Percentiles rank a stretch among this genome's conserved stretches.
phyloP scores from a whole-genome alignment of 1,140 invertebrate genomes.

The Pseudomyrmex gracilis region DNA sequence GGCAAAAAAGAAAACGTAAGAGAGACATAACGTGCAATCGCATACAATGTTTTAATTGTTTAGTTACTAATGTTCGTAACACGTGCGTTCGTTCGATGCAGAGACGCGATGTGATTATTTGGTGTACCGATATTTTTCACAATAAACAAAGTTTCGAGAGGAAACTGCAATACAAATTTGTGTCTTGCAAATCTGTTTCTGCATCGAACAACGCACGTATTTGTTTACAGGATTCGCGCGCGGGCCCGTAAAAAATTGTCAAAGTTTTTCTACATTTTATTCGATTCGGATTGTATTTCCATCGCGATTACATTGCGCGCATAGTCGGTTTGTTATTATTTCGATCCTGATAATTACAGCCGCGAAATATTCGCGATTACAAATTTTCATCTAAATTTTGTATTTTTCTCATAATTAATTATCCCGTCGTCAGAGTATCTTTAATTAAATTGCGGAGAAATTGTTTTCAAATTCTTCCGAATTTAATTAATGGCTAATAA shows the following conservation, averaged over 20 bases:
- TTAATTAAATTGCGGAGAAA: background rate
- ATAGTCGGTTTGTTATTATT: background rate
- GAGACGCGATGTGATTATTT: conserved; percentile 4
- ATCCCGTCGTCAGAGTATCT: background rate
- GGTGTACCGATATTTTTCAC: background rate
- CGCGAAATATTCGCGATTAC: background rate
- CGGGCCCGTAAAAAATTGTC: conserved; percentile 31
- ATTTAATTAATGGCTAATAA: conserved; percentile 3
- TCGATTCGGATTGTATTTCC: background rate
- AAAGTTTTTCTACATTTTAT: conserved; percentile 42
- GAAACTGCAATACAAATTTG: background rate
- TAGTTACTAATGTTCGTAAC: conserved; percentile 17
- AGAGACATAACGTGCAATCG: conserved; percentile 47
- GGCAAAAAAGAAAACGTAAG: background rate
- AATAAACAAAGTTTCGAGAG: background rate
- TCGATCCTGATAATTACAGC: background rate
- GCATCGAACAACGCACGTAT: conserved; percentile 61
- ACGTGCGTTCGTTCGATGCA: conserved; percentile 36
- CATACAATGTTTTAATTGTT: conserved; percentile 28
- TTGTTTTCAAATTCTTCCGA: background rate
- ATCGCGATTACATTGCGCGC: background rate
- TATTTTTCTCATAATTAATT: background rate
- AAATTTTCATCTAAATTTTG: no score
- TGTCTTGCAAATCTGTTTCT: conserved; percentile 1
- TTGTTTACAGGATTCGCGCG: conserved; percentile 61